Conservation (phyloP, 35 echinoderm and acorn worm species). For the Apostichopus parvimensis region DNA sequence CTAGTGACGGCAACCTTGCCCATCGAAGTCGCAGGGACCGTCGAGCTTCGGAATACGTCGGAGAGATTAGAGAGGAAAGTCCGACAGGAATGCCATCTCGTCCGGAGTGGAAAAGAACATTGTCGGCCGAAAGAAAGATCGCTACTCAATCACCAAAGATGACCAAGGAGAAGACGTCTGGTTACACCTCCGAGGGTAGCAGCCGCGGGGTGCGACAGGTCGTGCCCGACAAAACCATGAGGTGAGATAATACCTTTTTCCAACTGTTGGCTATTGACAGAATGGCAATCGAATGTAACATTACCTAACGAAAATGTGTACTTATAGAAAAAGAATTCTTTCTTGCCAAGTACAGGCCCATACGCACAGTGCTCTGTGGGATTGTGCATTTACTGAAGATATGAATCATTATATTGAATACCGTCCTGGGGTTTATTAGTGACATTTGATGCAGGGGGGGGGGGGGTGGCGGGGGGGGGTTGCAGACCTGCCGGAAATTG, state of each 20-base stretch:
- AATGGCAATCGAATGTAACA: no score
- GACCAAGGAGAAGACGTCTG: background rate
- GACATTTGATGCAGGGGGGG: no score
- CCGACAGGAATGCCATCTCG: constrained; percentile 32
- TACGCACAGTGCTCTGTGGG: no score
- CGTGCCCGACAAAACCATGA: constrained; percentile 37
- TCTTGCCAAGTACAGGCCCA: no score
- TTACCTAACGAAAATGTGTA: background rate
- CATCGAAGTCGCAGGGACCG: background rate
- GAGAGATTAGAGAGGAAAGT: background rate
- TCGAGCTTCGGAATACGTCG: background rate
- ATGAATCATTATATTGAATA: no score
- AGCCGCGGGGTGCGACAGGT: background rate
- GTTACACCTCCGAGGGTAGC: background rate
- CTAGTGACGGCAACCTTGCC: constrained; percentile 18
- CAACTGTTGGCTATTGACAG: no score
- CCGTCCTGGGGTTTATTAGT: no score
- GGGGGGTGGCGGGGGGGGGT: no score
- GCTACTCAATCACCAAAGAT: background rate
- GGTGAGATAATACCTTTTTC: background rate
- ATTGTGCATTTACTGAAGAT: no score
- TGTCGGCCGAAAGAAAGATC: constrained; percentile 8
- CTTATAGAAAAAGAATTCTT: no score
- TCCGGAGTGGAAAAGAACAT: constrained; percentile 24
- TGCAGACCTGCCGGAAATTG: no score